Evolutionary conservation across 2,888 invertebrate species (phyloP).

Genomic region (Protophormia terraenovae): DNA sequence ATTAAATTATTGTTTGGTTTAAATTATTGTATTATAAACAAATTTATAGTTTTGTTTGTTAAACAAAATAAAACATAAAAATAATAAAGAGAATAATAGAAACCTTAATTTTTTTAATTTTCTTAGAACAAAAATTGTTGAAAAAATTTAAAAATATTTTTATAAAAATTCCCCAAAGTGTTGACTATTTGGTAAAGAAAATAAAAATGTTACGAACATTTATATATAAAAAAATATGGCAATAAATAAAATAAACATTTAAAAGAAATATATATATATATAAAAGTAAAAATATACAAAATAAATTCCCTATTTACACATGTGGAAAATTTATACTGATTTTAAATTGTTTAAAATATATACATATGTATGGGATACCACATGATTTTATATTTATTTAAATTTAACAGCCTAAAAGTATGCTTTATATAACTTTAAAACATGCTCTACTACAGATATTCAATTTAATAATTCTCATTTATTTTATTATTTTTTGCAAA

Average conservation of each 20-base stretch:
- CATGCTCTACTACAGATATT: too few relatives aligned
- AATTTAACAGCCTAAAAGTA: too few relatives aligned
- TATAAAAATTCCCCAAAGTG: conserved; percentile 39
- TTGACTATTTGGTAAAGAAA: neutral
- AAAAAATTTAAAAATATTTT: conserved; percentile 1
- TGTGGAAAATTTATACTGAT: too few relatives aligned
- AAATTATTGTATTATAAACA: conserved; percentile 7
- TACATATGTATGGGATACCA: neutral
- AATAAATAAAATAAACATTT: conserved; percentile 43
- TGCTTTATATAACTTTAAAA: too few relatives aligned
- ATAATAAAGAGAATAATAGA: neutral
- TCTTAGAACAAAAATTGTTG: neutral
- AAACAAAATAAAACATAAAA: neutral
- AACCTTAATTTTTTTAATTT: neutral
- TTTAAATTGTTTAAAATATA: neutral
- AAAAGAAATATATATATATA: conserved; percentile 1
- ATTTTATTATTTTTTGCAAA: neutral
- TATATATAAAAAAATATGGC: neutral
- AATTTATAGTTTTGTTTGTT: conserved; percentile 44
- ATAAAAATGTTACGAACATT: neutral
- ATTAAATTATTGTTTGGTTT: conserved; percentile 35
- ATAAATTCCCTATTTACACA: conserved; percentile 45
- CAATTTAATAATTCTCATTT: too few relatives aligned
- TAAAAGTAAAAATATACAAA: neutral
- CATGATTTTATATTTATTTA: neutral